Evolutionary conservation across 2,113 vertebrate genomes (phyloP).

Genomic region (Solea senegalensis): DNA sequence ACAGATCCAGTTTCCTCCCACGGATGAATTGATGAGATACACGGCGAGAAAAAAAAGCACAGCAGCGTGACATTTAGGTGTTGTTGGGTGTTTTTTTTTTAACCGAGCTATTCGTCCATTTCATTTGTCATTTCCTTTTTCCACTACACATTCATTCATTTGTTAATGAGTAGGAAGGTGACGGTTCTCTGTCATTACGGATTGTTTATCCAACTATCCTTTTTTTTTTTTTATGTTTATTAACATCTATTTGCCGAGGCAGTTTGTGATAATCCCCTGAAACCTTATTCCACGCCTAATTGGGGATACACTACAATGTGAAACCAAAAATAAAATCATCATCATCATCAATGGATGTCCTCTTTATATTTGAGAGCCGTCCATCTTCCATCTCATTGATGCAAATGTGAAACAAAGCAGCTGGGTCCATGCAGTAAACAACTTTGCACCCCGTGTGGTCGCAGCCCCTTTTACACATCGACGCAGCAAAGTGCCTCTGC

Average conservation of each 20-base stretch:
- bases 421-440: not conserved
- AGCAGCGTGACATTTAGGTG: conserved; percentile 25
- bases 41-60: not conserved
- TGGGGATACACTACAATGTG: no score
- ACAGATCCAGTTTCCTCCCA: conserved; percentile 49
- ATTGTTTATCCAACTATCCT: conserved; percentile 20
- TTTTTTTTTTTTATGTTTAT: conserved; percentile 25
- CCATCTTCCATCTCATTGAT: not conserved
- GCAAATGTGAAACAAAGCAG: conserved; percentile 1
- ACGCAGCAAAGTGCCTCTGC: not conserved
- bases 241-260: not conserved
- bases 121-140: conserved; percentile 31
- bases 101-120: conserved; percentile 47
- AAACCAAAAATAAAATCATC: no score
- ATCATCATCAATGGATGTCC: not conserved
- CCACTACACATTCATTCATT: conserved; percentile 18
- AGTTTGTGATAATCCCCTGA: not conserved
- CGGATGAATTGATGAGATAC: conserved; percentile 61
- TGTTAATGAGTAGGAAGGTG: conserved; percentile 38
- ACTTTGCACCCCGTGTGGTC: not conserved
- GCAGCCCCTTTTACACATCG: not conserved
- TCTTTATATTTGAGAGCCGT: not conserved
- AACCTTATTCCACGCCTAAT: not conserved
- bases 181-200: conserved; percentile 18
- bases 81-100: no score